These are phyloP conservation scores for Oryctes rhinoceros DNA, from an alignment of 1,140 invertebrate genomes.

Conservation along the genomic window DNA sequence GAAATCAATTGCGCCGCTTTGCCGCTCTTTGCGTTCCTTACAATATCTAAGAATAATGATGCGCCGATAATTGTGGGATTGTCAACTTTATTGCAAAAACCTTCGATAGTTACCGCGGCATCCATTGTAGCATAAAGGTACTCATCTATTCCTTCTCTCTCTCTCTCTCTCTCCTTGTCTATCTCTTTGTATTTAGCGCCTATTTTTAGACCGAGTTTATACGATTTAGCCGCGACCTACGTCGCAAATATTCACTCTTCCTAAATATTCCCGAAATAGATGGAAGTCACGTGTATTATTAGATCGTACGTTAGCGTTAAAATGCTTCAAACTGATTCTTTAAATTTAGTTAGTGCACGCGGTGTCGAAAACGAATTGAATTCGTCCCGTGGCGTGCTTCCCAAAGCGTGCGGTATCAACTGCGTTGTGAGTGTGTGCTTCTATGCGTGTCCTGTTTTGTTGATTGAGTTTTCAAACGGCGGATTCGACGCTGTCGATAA, in stretches of 20 bases:
- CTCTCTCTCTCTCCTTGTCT: neutral
- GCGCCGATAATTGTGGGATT: neutral
- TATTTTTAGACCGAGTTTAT: slow-evolving; percentile 47
- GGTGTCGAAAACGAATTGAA: slow-evolving; percentile 18
- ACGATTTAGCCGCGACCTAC: slow-evolving; percentile 45
- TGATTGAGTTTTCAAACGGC: neutral
- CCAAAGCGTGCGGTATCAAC: neutral
- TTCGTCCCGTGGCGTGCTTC: slow-evolving; percentile 4
- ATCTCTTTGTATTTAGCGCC: slow-evolving; percentile 50
- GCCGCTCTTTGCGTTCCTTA: too few species aligned
- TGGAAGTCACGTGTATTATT: slow-evolving; percentile 44
- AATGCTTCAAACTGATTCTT: slow-evolving; percentile 40
- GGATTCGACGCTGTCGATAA: neutral
- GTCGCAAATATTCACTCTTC: slow-evolving; percentile 51
- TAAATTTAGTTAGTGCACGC: slow-evolving; percentile 37
- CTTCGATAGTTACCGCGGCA: neutral
- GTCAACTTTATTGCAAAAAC: neutral
- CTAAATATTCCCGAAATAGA: slow-evolving; percentile 50
- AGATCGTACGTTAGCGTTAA: slow-evolving; percentile 1
- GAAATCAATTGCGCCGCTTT: too few species aligned
- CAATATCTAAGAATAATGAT: neutral
- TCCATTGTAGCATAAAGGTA: neutral
- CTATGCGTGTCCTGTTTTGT: neutral
- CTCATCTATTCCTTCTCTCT: neutral
- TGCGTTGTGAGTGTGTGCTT: slow-evolving; percentile 13